Conservation (phyloP, 1,140 invertebrate genomes). For the Aphaenogaster ashmeadi region DNA sequence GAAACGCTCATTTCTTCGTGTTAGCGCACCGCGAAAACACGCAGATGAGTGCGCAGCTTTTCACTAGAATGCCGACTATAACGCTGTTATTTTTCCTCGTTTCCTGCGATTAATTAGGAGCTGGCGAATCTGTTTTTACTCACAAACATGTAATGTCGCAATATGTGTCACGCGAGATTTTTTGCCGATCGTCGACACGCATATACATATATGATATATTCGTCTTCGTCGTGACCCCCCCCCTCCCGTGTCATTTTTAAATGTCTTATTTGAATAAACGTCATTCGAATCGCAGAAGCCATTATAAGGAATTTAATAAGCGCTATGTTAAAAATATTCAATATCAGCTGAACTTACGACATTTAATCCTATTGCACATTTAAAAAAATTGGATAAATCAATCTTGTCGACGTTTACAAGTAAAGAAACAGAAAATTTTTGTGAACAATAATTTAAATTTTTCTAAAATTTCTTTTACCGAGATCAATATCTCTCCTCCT, state of each 20-base stretch:
- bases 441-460: neutral
- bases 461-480: neutral
- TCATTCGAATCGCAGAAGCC: neutral
- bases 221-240: neutral
- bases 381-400: neutral
- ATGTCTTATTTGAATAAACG: neutral
- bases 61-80: neutral
- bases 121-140: constrained; percentile 24
- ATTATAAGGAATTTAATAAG: neutral
- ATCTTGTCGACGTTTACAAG: neutral
- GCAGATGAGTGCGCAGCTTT: constrained; percentile 12
- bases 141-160: constrained; percentile 35
- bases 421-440: neutral
- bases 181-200: constrained; percentile 19
- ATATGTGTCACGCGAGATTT: constrained; percentile 45
- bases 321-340: neutral
- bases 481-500: neutral
- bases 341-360: neutral
- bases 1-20: constrained; percentile 36
- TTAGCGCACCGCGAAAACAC: constrained; percentile 4
- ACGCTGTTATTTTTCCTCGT: constrained; percentile 33
- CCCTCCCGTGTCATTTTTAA: constrained; percentile 7
- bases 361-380: neutral
- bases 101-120: constrained; percentile 56
- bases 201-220: neutral